Evolutionary conservation across 1,140 invertebrate species (phyloP).

Genomic region (Brachionus koreanus): DNA sequence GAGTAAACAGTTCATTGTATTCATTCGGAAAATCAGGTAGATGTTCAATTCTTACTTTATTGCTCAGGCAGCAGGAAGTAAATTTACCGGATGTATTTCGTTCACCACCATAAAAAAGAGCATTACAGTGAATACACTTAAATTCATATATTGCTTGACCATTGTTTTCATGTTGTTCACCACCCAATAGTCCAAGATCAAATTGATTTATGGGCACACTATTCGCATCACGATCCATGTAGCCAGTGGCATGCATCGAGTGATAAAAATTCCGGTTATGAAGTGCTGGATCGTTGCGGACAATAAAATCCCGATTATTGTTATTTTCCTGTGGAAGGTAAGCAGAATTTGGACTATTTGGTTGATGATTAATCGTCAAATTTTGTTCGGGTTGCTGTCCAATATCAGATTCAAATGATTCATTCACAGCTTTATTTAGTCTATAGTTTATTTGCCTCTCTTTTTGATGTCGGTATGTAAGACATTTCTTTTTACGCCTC

Average conservation of each 20-base stretch:
- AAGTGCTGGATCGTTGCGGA: not conserved
- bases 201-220: not conserved
- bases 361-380: not conserved
- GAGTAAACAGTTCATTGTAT: not conserved
- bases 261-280: not conserved
- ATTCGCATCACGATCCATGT: not conserved
- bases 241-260: not conserved
- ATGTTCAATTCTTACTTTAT: not conserved
- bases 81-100: not conserved
- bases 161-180: not conserved
- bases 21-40: not conserved
- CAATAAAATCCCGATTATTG: not conserved
- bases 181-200: not conserved
- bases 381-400: not conserved
- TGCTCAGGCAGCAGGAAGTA: not conserved
- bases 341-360: not conserved
- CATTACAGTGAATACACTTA: not conserved
- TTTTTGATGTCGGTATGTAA: not conserved
- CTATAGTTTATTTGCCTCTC: not conserved
- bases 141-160: not conserved
- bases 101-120: not conserved
- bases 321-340: not conserved
- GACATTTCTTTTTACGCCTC: not conserved
- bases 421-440: not conserved
- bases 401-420: not conserved